A percentile compares a stretch with the other conserved stretches of the same genome.
These are phyloP conservation scores for Synergus japonicus DNA, from an alignment of 2,888 invertebrate species.

Conservation along the genomic window DNA sequence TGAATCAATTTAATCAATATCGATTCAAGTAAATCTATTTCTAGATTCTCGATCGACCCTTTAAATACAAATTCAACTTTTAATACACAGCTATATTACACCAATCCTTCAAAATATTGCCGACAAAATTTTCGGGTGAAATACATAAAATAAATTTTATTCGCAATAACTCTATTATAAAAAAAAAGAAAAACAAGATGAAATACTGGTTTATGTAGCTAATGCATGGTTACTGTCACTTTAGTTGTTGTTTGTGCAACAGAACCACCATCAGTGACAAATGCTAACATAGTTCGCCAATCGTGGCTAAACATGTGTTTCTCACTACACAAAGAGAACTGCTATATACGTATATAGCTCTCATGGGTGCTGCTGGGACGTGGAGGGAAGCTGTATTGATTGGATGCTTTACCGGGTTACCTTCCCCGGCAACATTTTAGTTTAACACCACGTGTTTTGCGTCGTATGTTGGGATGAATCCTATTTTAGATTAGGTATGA, in stretches of 20 bases:
- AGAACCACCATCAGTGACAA: slow-evolving; percentile 17
- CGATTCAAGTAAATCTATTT: not conserved
- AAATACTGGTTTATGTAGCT: not conserved
- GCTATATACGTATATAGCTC: not conserved
- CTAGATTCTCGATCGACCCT: not conserved
- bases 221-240: slow-evolving; percentile 4
- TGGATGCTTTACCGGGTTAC: slow-evolving; percentile 70
- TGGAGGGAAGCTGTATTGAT: slow-evolving; percentile 75
- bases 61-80: no score
- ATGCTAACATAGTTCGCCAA: slow-evolving; percentile 19
- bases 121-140: not conserved
- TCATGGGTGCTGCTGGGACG: slow-evolving; percentile 56
- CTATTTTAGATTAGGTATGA: no score
- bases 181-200: not conserved
- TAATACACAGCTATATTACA: no score
- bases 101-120: not conserved
- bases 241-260: not conserved
- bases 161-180: not conserved
- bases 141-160: not conserved
- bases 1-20: not conserved
- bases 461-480: not conserved
- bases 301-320: slow-evolving; percentile 18
- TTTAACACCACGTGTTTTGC: not conserved
- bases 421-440: slow-evolving; percentile 9
- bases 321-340: not conserved